A percentile compares a stretch with the other conserved stretches of the same genome.
Conservation (phyloP, 2,888 invertebrate genomes). For the Linnaemya vulpina region DNA sequence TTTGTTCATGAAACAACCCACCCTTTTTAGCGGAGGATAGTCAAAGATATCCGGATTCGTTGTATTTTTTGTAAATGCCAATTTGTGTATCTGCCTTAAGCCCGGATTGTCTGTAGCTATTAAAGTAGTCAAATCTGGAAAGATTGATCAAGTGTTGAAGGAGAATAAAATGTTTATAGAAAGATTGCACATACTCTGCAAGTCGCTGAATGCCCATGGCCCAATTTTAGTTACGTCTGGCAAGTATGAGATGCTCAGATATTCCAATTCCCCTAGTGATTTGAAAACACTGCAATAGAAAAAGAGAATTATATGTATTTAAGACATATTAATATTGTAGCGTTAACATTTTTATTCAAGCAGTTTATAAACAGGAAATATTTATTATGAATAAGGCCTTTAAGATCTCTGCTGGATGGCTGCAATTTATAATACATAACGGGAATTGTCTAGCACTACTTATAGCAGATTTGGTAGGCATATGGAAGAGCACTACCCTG, state of each 20-base stretch:
- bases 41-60: conserved; percentile 84
- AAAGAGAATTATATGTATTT: background rate
- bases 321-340: too few species aligned
- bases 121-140: conserved; percentile 84
- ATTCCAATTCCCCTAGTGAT: conserved; percentile 85
- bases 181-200: conserved; percentile 81
- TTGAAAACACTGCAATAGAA: conserved; percentile 86
- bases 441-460: background rate
- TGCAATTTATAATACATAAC: background rate
- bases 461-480: background rate
- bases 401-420: background rate
- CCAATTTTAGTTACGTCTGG: conserved; percentile 85
- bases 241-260: conserved; percentile 89
- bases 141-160: background rate
- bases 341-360: too few species aligned
- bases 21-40: conserved; percentile 88
- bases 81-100: conserved; percentile 85
- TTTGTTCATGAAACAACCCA: conserved; percentile 75
- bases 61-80: conserved; percentile 85
- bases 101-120: conserved; percentile 87
- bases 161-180: background rate
- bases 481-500: too few species aligned
- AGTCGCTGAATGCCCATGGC: conserved; percentile 84
- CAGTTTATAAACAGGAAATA: too few species aligned
- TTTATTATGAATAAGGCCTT: background rate